A percentile compares a stretch with the other conserved stretches of the same genome.
phyloP scores from a whole-genome alignment of 2,888 invertebrate species.

The Chymomyza amoena region DNA sequence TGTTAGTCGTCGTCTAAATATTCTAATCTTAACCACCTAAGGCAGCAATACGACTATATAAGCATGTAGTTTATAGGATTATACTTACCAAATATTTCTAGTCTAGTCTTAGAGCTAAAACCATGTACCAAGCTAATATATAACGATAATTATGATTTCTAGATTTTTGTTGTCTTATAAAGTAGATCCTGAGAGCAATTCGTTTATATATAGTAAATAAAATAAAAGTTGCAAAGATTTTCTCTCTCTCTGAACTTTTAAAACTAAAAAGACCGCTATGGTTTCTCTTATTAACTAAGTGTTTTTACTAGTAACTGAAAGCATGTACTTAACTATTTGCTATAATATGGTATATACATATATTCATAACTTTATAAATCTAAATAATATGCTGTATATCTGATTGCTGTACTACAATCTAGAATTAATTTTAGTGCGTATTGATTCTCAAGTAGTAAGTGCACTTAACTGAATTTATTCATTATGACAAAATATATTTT shows the following conservation, averaged over 20 bases:
- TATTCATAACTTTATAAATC: neutral
- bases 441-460: neutral
- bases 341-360: neutral
- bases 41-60: constrained; percentile 20
- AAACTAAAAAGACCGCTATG: neutral
- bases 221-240: neutral
- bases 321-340: constrained; percentile 1
- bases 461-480: neutral
- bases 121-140: constrained; percentile 30
- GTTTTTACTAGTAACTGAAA: constrained; percentile 47
- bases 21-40: constrained; percentile 53
- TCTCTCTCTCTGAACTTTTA: neutral
- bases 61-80: neutral
- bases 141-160: neutral
- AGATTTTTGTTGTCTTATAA: constrained; percentile 39
- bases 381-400: neutral
- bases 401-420: neutral
- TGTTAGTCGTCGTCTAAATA: constrained; percentile 20
- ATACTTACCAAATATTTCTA: constrained; percentile 42
- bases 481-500: neutral
- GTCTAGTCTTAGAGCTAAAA: constrained; percentile 29
- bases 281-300: constrained; percentile 33
- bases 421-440: neutral
- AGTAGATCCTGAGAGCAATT: neutral
- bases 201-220: constrained; percentile 11